Evolutionary conservation across 2,888 invertebrate species (phyloP), one percentile per base, ranked within the genome.

Genomic region (Germaria angustata): DNA sequence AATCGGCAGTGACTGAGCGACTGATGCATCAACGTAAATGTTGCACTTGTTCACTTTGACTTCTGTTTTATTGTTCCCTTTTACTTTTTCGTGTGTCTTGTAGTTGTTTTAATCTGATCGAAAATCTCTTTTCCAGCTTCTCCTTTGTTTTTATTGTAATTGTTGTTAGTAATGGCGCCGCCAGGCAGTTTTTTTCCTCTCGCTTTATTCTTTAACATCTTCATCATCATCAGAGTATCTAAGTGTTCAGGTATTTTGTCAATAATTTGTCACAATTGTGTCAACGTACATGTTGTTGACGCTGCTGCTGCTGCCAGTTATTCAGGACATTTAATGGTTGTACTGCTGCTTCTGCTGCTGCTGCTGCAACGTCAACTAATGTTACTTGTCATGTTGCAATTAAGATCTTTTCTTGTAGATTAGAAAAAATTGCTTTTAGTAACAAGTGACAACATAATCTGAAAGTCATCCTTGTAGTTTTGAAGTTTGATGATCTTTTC

Each of bases 201-300:
- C 51, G 44, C 13, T 55, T 49, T 28, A 13, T 46, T 28, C 39
- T 61, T 57, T 15, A 71, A 69, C 69, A 76, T 63, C 69, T 80
- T 73, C 15, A 80, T 61, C 61, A 53, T 41, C 69, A 55, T 75
- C 34, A 17, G 24, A 11, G 57, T 53, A 77, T 75, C 39, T 61
- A 75, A 77, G 66, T 75, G 73, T 69, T 75, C 78, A 69, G 72
- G 76, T 78, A 84, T 82, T 85, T 88, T 88, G 88, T 88, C 87
- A 88, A 88, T 88, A 89, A 89, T 89, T 89, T 89, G 89, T 89
- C 89, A 89, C 89, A 88, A 88, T 87, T 87, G 85, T 87, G 86
- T 86, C 88, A 87, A 86, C 86, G 86, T 71, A 24, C 17, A 9
- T 77, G 81, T 77, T 65, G 49, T 22, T 41, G 49, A 22, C 34